A percentile compares a stretch with the other conserved stretches of the same genome.
These are phyloP conservation scores for Graptemys geographica DNA, from an alignment of 2,797 vertebrate genomes.

Conservation along the genomic window DNA sequence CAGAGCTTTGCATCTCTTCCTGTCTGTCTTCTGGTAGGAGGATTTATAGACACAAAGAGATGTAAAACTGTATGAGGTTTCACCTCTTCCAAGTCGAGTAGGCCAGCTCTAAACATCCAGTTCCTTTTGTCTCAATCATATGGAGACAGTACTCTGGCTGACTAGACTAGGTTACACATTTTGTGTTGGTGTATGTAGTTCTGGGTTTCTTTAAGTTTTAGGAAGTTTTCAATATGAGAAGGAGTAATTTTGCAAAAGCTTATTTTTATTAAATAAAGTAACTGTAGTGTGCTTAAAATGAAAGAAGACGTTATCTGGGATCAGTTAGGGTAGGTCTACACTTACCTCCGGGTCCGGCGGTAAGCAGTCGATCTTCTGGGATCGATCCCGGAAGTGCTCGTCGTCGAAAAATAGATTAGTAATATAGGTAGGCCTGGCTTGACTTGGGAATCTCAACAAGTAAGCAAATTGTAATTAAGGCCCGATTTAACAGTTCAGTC, in stretches of 20 bases:
- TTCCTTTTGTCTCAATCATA: background rate
- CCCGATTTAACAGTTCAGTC: background rate
- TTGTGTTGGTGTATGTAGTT: background rate
- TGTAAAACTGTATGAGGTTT: background rate
- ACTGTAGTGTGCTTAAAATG: background rate
- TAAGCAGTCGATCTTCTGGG: too few species aligned
- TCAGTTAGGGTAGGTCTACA: background rate
- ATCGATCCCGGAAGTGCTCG: too few species aligned
- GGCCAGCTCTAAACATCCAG: background rate
- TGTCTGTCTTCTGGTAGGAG: background rate
- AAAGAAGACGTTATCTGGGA: background rate
- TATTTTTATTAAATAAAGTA: background rate
- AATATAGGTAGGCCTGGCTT: background rate
- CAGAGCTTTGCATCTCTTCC: background rate
- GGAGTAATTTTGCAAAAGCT: background rate
- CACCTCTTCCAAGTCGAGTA: background rate
- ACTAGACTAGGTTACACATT: background rate
- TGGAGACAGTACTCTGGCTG: background rate
- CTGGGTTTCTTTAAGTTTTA: background rate
- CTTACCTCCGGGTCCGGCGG: too few species aligned
- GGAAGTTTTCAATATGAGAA: background rate
- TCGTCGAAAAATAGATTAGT: fast-evolving
- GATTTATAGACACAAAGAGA: background rate
- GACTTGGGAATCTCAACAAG: background rate
- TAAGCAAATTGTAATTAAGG: fast-evolving